Base-by-base conservation (phyloP, 2,113 vertebrate species). In the Columba livia region DNA sequence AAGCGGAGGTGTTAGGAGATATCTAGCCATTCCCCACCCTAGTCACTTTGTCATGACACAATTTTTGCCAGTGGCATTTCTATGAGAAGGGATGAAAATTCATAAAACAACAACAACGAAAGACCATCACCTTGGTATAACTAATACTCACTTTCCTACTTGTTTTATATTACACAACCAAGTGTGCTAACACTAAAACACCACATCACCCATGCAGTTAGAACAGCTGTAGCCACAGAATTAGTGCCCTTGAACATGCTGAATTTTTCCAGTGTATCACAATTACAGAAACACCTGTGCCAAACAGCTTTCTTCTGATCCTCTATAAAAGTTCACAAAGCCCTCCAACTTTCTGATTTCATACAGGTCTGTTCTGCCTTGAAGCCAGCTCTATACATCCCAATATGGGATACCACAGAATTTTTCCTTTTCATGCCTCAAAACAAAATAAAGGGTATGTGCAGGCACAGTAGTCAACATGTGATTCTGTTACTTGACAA, bases 221-320 rank as follows among this genome's bases (percentile, higher is more conserved):
- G 75, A 97, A 97, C 97, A 98, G 98, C 98, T 98, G 98, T 97
- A 96, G 89, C 79, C 95, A 79, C 96, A 95, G 47, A n/a, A 11
- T 65, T 94, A 96, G 72, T 93, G 88, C 86, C 51, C 26, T 92
- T 95, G 86, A 97, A 90, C 90, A 83, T 9, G 65, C 79, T 97
- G 96, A 97, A 97, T 97, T 95, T 97, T 97, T 98, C 97, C 96
- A 94, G 94, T 74, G 89, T 96, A 96, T 97, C 98, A 97, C 93
- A 96, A 94, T 95, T 96, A 96, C 94, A 97, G 97, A 92, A 97
- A 93, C 98, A 98, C 97, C 98, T 98, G 98, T 97, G 97, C 94
- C 77, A 89, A 97, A 97, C 96, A 96, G 97, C 97, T 97, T 97
- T 97, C 77, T 96, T 96, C 97, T 98, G 98, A 98, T 98, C 97